phyloP scores from a whole-genome alignment of 2,888 invertebrate species.

The Alloscopus bannaensis region DNA sequence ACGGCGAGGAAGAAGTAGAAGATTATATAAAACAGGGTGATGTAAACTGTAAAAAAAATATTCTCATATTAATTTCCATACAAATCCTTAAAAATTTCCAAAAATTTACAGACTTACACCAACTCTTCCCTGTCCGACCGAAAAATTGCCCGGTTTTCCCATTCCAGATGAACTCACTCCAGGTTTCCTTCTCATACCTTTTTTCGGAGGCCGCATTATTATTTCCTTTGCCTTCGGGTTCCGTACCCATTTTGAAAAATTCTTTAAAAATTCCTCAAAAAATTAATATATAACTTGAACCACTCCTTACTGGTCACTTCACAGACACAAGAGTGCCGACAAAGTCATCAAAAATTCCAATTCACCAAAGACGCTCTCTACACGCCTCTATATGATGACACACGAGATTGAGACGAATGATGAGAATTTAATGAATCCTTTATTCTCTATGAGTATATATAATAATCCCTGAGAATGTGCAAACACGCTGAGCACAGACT shows the following conservation, averaged over 20 bases:
- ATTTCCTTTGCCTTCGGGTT: slow-evolving; percentile 42
- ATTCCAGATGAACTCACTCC: slow-evolving; percentile 87
- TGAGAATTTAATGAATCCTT: too few species aligned
- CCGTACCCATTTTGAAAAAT: slow-evolving; percentile 53
- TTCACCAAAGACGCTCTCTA: too few species aligned
- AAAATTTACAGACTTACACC: slow-evolving; percentile 81
- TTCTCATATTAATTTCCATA: not conserved
- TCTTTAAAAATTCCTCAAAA: too few species aligned
- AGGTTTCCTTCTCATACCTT: slow-evolving; percentile 14
- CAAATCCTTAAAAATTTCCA: not conserved
- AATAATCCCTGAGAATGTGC: too few species aligned
- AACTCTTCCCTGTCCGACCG: slow-evolving; percentile 93
- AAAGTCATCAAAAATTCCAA: too few species aligned
- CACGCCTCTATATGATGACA: too few species aligned
- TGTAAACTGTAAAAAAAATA: slow-evolving; percentile 86
- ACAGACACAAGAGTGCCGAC: too few species aligned
- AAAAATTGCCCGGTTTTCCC: slow-evolving; percentile 92
- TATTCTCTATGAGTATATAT: too few species aligned
- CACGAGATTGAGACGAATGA: too few species aligned
- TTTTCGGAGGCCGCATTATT: slow-evolving; percentile 27
- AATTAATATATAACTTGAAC: too few species aligned
- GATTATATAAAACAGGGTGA: slow-evolving; percentile 95
- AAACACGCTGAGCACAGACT: too few species aligned
- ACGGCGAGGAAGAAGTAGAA: slow-evolving; percentile 94
- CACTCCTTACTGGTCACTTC: too few species aligned